Evolutionary conservation across 2,888 invertebrate genomes (phyloP), one percentile per base, ranked within the genome.

Genomic region (Germaria angustata): DNA sequence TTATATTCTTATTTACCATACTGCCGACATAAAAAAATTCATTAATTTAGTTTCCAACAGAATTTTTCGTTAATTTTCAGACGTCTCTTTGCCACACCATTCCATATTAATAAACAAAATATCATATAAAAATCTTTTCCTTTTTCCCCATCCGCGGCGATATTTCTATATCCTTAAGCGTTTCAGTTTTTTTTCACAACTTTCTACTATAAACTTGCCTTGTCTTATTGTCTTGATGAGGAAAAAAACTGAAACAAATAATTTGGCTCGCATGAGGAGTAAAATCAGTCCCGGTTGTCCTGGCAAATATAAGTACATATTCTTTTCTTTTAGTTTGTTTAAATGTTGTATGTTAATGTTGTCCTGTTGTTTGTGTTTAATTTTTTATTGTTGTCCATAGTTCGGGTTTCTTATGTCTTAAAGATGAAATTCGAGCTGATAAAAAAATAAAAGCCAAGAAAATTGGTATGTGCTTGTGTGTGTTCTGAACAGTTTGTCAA

Each of bases 311-410:
- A 34, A 20, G 11, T 39, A n/a, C n/a, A n/a, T n/a, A n/a, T n/a
- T n/a, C n/a, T 49, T 39, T 41, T 39, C 4, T 11, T 46, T 11
- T 34, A n/a, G 6, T 20, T 49, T 51, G 22, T 36, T 8, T 34
- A 11, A 36, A 13, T 20, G 13, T 28, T n/a, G 28, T 28, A 15
- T 15, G 13, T 61, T 7, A 68, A 17, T 41, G 71, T 41, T 76
- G 76, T 80, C 76, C 76, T 81, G 81, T 73, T 73, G 55, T 55
- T 63, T 73, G 24, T 63, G n/a, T 49, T 59, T 69, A 39, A 51
- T 75, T 75, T 75, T 82, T 82, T 81, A 65, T 81, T 75, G 78
- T 79, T 82, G 69, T 79, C 79, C 65, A 77, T 71, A 65, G 24
- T 75, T 71, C 51, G 22, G 46, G n/a, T 44, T 75, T 75, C 41